Conservation (phyloP, 2,113 vertebrate species). For the Cyphomyrus discorhynchus region DNA sequence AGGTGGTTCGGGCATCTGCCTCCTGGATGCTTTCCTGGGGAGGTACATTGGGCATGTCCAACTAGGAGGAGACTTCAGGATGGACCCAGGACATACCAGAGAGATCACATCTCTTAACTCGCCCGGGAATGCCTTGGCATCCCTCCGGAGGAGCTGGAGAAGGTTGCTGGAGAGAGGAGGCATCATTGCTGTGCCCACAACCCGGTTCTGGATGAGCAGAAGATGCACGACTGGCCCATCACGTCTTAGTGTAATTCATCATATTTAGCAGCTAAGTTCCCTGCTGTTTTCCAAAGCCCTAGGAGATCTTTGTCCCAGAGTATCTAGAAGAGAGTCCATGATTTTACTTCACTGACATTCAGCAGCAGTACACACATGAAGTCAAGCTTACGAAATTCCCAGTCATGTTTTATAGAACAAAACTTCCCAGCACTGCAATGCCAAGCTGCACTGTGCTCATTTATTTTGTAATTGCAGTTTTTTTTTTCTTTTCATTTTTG, state of each 20-base stretch:
- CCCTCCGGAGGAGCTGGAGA: neutral
- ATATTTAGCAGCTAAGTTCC: neutral
- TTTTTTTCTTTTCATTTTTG: neutral
- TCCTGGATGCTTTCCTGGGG: neutral
- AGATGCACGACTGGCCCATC: neutral
- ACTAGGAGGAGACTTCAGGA: neutral
- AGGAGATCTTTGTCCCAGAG: neutral
- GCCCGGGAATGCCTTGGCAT: neutral
- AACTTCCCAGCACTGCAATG: neutral
- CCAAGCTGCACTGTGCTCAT: neutral
- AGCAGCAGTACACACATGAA: neutral
- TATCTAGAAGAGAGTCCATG: neutral
- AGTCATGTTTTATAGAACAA: neutral
- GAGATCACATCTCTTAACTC: neutral
- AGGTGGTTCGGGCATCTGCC: neutral
- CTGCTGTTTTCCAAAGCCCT: neutral
- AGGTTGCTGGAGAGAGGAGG: neutral
- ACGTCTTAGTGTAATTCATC: neutral
- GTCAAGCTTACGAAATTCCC: neutral
- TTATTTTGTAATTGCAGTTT: neutral
- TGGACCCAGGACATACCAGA: neutral
- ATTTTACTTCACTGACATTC: neutral
- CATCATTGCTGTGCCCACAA: neutral
- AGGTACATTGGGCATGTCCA: neutral
- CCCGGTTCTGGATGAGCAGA: neutral